A percentile compares a stretch with the other conserved stretches of the same genome.
These are phyloP conservation scores for Toxotes jaculatrix DNA, from an alignment of 2,113 vertebrate species.

Conservation along the genomic window DNA sequence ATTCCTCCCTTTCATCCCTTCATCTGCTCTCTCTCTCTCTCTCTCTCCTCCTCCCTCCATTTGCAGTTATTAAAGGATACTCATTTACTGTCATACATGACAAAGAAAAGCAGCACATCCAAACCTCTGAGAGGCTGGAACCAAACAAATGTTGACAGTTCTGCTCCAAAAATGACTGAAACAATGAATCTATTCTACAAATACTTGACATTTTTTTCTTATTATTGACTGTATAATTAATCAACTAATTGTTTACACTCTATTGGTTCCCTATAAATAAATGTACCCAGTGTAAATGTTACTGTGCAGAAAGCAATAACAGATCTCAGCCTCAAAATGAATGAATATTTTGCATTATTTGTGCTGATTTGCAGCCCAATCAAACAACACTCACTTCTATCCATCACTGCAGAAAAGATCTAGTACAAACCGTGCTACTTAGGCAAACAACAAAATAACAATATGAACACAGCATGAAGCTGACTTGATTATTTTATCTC, in stretches of 20 bases:
- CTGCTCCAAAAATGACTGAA: background rate
- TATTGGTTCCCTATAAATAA: background rate
- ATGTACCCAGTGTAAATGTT: background rate
- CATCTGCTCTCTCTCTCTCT: slow-evolving; percentile 18
- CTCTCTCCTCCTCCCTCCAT: slow-evolving; percentile 7
- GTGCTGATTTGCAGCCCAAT: background rate
- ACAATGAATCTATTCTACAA: background rate
- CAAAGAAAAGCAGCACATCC: background rate
- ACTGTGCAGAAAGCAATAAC: background rate
- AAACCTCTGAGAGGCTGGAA: background rate
- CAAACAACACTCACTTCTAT: background rate
- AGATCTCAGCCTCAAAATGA: background rate
- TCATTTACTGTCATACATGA: background rate
- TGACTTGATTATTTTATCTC: background rate
- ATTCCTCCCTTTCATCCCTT: too few relatives aligned
- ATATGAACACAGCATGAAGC: background rate
- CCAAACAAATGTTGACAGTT: background rate
- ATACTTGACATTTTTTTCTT: background rate
- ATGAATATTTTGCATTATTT: background rate
- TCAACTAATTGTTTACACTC: background rate
- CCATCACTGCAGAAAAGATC: slow-evolving; percentile 5
- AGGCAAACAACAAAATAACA: background rate
- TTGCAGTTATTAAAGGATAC: background rate
- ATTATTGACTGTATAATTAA: background rate
- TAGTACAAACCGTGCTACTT: background rate